A percentile compares a stretch with the other conserved stretches of the same genome.
Evolutionary conservation across 2,113 vertebrate species (phyloP).

Genomic region (Ramphastos sulfuratus): DNA sequence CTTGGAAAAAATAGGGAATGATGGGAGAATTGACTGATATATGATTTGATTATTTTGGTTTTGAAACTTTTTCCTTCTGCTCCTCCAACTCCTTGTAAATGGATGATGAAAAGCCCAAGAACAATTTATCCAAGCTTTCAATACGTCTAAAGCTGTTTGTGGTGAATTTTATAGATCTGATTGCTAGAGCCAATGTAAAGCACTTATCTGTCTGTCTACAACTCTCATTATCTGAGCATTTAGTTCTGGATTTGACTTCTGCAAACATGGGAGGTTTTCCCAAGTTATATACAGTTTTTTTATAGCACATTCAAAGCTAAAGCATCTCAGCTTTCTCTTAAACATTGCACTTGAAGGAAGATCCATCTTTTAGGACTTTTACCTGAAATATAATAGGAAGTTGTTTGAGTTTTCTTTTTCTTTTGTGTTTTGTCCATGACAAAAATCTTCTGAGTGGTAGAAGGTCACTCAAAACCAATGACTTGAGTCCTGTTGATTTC

Average conservation of each 20-base stretch:
- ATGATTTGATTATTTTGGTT: slow-evolving; percentile 6
- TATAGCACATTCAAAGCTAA: neutral
- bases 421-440: neutral
- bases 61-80: neutral
- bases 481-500: neutral
- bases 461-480: neutral
- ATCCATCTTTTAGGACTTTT: neutral
- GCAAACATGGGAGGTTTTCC: neutral
- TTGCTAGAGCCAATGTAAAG: neutral
- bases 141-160: neutral
- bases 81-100: neutral
- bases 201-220: neutral
- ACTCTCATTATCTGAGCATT: neutral
- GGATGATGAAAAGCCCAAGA: slow-evolving; percentile 8
- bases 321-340: neutral
- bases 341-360: neutral
- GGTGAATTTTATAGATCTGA: neutral
- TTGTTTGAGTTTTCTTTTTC: neutral
- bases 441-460: neutral
- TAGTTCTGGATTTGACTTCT: neutral
- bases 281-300: neutral
- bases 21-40: neutral
- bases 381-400: neutral
- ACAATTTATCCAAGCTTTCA: slow-evolving; percentile 14
- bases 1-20: neutral